Conservation (phyloP, 2,797 vertebrate species). For the Hylomyscus alleni region DNA sequence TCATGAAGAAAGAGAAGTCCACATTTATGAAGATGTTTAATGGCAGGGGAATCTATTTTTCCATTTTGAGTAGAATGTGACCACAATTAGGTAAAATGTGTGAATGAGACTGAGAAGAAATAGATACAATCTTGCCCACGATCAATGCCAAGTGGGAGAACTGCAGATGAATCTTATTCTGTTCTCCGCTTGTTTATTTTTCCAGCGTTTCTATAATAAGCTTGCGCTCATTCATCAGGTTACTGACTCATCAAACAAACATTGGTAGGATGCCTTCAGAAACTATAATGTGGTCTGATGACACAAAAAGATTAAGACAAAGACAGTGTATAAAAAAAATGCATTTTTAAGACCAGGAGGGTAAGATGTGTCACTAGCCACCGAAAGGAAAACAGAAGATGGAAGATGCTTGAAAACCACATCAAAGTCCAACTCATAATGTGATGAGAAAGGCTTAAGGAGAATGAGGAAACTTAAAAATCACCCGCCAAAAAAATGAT, state of each 20-base stretch:
- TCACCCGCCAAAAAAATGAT: slow-evolving; percentile 32
- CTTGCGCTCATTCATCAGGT: neutral
- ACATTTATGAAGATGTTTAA: neutral
- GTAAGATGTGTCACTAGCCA: neutral
- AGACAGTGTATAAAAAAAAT: neutral
- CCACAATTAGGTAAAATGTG: slow-evolving; percentile 25
- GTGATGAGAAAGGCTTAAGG: neutral
- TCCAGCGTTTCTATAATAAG: slow-evolving; percentile 3
- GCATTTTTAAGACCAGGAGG: neutral
- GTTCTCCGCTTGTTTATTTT: neutral
- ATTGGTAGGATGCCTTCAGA: slow-evolving; percentile 34
- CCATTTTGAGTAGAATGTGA: neutral
- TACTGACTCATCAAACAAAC: slow-evolving; percentile 47
- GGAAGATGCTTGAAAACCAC: slow-evolving; percentile 5
- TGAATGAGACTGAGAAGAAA: slow-evolving; percentile 26
- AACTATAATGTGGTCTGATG: slow-evolving; percentile 12
- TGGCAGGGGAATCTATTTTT: neutral
- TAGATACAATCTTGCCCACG: neutral
- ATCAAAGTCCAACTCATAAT: slow-evolving; percentile 8
- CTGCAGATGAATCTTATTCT: neutral
- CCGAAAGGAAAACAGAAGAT: neutral
- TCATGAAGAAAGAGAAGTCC: neutral
- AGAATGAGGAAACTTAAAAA: slow-evolving; percentile 29
- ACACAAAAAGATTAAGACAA: slow-evolving; percentile 50
- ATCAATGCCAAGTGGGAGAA: neutral